phyloP scores from a whole-genome alignment of 2,888 invertebrate genomes.

The Acanthosepion pharaonis region DNA sequence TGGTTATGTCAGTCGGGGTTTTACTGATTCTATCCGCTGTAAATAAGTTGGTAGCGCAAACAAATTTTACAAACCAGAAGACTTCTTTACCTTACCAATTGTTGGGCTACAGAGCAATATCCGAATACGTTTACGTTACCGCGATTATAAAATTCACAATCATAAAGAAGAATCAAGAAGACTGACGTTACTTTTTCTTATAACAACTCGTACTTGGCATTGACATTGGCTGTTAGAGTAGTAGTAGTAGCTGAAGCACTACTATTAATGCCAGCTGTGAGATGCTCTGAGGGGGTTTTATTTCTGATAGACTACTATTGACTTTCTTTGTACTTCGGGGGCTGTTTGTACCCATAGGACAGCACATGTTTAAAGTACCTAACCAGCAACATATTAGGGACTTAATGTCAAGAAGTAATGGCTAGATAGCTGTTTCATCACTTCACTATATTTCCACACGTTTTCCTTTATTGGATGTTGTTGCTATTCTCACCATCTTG shows the following conservation, averaged over 20 bases:
- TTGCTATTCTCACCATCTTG: conserved; percentile 33
- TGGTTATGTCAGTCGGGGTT: too few relatives aligned
- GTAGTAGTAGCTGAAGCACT: not conserved
- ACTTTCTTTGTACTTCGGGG: not conserved
- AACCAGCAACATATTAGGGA: not conserved
- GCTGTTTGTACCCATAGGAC: not conserved
- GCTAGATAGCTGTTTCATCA: not conserved
- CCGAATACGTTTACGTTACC: too few relatives aligned
- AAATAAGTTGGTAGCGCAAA: too few relatives aligned
- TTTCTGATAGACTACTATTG: not conserved
- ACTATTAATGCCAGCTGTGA: not conserved
- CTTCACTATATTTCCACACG: not conserved
- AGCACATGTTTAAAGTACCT: conserved; percentile 14
- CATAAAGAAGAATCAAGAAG: too few relatives aligned
- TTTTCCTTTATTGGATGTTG: not conserved
- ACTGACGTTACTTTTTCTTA: too few relatives aligned
- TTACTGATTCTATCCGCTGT: too few relatives aligned
- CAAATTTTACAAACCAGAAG: too few relatives aligned
- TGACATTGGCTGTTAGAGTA: not conserved
- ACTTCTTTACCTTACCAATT: too few relatives aligned
- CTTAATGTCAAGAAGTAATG: not conserved
- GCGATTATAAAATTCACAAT: too few relatives aligned
- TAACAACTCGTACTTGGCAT: not conserved
- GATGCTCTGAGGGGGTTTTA: not conserved
- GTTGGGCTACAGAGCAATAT: too few relatives aligned